A percentile compares a stretch with the other conserved stretches of the same genome.
Evolutionary conservation across 2,888 invertebrate genomes (phyloP).

Genomic region (Cyclophora albipunctata): DNA sequence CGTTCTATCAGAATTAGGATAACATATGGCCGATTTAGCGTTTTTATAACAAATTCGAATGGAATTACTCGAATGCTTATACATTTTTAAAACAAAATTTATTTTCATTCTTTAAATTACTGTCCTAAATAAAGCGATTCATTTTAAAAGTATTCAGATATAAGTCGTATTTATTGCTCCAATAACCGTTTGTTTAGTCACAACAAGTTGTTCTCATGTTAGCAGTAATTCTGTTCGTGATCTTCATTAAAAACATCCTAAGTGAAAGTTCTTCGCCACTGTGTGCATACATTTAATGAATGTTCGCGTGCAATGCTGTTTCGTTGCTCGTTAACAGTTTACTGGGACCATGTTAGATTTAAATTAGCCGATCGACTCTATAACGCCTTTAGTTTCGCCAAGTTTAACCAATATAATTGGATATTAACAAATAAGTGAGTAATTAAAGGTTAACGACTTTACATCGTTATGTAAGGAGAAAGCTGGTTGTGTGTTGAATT

Average conservation of each 20-base stretch:
- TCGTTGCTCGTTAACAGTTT: constrained; percentile 30
- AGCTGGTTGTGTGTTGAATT: neutral
- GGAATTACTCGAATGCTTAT: constrained; percentile 1
- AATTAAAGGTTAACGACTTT: constrained; percentile 36
- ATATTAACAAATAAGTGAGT: no score
- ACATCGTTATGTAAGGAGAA: constrained; percentile 8
- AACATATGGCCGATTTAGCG: no score
- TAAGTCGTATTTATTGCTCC: constrained; percentile 1
- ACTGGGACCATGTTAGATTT: constrained; percentile 1
- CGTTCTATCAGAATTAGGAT: constrained; percentile 19
- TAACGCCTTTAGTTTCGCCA: no score
- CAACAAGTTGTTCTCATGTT: neutral
- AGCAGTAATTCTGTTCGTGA: neutral
- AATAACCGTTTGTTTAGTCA: neutral
- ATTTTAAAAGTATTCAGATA: no score
- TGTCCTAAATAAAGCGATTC: no score
- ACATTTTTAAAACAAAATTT: no score
- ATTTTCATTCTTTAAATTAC: no score
- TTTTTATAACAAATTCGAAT: constrained; percentile 25
- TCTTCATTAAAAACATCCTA: constrained; percentile 10
- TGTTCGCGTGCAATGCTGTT: constrained; percentile 18
- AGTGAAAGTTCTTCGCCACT: constrained; percentile 14
- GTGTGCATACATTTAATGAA: constrained; percentile 15
- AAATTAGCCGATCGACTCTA: no score
- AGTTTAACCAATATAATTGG: no score